phyloP scores from a whole-genome alignment of 2,113 vertebrate species.

The Eclectus roratus region DNA sequence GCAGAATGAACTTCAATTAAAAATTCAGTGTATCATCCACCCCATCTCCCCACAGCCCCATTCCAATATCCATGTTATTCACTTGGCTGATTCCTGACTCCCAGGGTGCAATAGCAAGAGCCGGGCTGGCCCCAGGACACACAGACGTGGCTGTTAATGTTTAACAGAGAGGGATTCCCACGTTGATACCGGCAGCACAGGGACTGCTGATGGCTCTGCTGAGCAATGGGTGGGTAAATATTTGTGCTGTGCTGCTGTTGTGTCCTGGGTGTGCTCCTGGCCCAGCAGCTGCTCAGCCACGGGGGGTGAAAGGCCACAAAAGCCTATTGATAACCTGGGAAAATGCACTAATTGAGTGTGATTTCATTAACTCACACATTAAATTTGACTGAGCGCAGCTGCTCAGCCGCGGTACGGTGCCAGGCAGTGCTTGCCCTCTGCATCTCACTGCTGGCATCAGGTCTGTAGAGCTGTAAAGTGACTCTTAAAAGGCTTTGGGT shows the following conservation, averaged over 20 bases:
- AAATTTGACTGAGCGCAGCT: background rate
- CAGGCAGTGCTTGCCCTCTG: accelerated
- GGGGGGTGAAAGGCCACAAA: background rate
- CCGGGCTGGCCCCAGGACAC: background rate
- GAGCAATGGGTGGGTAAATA: conserved; percentile 71
- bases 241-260: conserved; percentile 58
- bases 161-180: conserved; percentile 77
- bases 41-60: background rate
- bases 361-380: background rate
- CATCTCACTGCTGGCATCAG: accelerated
- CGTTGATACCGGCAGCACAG: background rate
- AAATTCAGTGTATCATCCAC: background rate
- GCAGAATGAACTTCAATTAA: background rate
- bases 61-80: background rate
- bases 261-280: background rate
- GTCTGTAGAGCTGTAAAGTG: background rate
- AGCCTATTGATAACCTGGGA: background rate
- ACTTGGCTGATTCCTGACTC: background rate
- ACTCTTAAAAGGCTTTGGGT: background rate
- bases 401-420: background rate
- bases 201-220: background rate
- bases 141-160: conserved; percentile 9
- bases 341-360: background rate
- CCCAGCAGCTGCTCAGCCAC: background rate
- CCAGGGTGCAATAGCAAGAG: accelerated